Evolutionary conservation across 2,797 vertebrate genomes (phyloP), one percentile per base, ranked within the genome.

Genomic region (Tympanoctomys barrerae): DNA sequence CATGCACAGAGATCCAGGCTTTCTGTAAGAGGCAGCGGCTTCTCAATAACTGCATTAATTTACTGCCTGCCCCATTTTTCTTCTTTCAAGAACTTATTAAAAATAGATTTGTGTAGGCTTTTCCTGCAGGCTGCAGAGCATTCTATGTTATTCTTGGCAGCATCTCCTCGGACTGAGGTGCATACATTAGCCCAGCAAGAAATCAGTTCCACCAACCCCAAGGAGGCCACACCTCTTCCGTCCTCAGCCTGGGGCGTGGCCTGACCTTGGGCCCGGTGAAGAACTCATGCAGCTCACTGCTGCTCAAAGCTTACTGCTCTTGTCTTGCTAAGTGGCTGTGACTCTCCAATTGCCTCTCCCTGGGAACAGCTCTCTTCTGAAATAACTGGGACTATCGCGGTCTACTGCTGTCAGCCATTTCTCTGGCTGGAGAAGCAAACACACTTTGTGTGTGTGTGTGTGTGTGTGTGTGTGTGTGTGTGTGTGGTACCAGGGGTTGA

Each of bases 71-170:
- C 94, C 91, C 24, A 59, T 1, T 5, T 62, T 94, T 88, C 93
- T 93, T 94, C 92, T 91, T 97, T 97, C 68, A 96, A 94, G 39
- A 95, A 96, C n/a, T 92, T 57, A 4, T 2, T 81, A 96, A 96
- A 97, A 84, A 64, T 14, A 94, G 59, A 77, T 79, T 91, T 94
- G 39, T 39, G 77, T 64, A 59, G 66, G 95, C 81, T 96, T 98
- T 93, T 87, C 75, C 83, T 71, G 28, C 83, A 95, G 78, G 11
- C 87, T 96, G 87, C 87, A 97, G 81, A 97, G 94, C 95, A 96
- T 80, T 97, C 93, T 61, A 66, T 68, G 97, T 92, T 91, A 18
- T 96, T 96, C 78, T 97, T 94, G 83, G 88, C 11, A 33, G 82
- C 88, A 92, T n/a, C 59, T 90, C 77, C 64, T 66, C 1, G 0